Evolutionary conservation across 2,797 vertebrate species (phyloP).

Genomic region (Liparis tanakae): DNA sequence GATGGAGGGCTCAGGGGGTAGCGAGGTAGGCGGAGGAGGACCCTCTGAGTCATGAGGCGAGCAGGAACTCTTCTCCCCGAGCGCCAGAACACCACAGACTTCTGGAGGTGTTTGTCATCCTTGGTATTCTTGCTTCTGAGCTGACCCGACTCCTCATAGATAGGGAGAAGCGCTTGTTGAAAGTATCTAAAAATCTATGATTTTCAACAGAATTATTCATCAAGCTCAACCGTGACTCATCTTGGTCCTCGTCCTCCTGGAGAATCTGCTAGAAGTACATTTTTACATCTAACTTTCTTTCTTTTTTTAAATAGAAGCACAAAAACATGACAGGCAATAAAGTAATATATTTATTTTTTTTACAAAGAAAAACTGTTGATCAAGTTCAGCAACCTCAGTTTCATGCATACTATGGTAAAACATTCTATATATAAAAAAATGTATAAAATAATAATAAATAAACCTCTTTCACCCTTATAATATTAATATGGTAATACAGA

Average conservation of each 20-base stretch:
- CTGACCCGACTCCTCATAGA: constrained; percentile 44
- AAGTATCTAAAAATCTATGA: constrained; percentile 28
- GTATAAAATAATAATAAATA: not conserved
- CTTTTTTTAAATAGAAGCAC: not conserved
- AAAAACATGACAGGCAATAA: not conserved
- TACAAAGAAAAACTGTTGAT: not conserved
- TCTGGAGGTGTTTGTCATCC: constrained; percentile 52
- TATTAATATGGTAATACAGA: not conserved
- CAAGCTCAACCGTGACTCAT: constrained; percentile 32
- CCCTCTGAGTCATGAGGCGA: constrained; percentile 51
- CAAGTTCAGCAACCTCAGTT: not conserved
- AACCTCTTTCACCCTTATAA: not conserved
- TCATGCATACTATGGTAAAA: not conserved
- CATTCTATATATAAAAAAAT: not conserved
- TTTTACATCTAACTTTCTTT: not conserved
- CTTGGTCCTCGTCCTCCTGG: not conserved
- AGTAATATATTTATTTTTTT: not conserved
- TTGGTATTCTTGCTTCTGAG: constrained; percentile 36
- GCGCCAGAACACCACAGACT: constrained; percentile 35
- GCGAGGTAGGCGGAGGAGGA: constrained; percentile 36
- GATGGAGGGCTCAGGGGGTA: constrained; percentile 20
- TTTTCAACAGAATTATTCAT: constrained; percentile 47
- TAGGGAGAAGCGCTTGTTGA: constrained; percentile 15
- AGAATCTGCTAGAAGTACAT: constrained; percentile 8
- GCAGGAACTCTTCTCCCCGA: constrained; percentile 46